Percentiles rank a stretch among this genome's conserved stretches.
Conservation (phyloP, 1,140 invertebrate species). For the Ptiloglossa arizonensis region DNA sequence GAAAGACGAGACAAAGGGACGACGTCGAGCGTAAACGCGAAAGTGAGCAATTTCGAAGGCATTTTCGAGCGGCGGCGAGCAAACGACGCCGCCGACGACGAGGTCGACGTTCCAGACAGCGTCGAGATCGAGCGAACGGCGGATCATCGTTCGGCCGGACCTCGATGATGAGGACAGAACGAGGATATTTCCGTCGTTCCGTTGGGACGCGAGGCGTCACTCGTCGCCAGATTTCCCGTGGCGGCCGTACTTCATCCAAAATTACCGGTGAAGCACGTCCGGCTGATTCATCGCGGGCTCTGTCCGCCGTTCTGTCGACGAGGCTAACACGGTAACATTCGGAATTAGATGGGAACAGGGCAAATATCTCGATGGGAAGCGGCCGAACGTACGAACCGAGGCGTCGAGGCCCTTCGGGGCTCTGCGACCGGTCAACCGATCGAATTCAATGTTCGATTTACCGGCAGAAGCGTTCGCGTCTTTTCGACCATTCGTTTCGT, state of each 20-base stretch:
- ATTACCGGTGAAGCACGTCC: constrained; percentile 66
- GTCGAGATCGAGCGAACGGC: not conserved
- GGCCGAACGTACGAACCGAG: not conserved
- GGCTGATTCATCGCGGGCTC: constrained; percentile 57
- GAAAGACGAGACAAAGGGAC: not conserved
- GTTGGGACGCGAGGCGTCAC: constrained; percentile 61
- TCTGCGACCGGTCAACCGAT: not conserved
- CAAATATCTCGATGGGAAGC: not conserved
- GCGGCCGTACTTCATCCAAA: constrained; percentile 68
- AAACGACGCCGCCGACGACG: too few species aligned
- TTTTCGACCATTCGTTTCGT: too few species aligned
- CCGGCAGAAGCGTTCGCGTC: too few species aligned
- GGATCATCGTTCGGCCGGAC: constrained; percentile 12
- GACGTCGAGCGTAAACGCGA: not conserved
- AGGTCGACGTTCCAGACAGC: not conserved
- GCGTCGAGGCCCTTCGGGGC: not conserved
- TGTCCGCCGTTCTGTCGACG: constrained; percentile 24
- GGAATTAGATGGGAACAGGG: constrained; percentile 21
- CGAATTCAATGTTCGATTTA: not conserved
- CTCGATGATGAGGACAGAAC: constrained; percentile 51
- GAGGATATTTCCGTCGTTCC: constrained; percentile 59
- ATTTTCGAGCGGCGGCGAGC: too few species aligned
- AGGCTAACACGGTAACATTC: constrained; percentile 34
- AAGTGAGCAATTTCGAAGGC: too few species aligned
- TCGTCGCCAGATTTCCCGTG: constrained; percentile 69